phyloP scores from a whole-genome alignment of 2,888 invertebrate species.

The Gari tellinella region DNA sequence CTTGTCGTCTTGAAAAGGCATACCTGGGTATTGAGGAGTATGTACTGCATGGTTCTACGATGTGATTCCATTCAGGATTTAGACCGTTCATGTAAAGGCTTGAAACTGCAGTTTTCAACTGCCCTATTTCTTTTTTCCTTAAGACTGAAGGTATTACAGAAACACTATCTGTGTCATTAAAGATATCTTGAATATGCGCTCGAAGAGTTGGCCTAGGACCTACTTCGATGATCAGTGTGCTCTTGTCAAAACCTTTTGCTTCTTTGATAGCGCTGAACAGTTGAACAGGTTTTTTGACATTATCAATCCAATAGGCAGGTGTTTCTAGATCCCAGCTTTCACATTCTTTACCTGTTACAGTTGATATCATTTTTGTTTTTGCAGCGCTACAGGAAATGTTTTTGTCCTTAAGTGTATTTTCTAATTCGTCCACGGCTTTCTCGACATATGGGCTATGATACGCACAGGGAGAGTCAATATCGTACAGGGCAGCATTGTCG shows the following conservation, averaged over 20 bases:
- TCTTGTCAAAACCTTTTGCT: constrained; percentile 17
- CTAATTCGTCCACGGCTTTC: too few species aligned
- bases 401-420: too few species aligned
- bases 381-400: too few species aligned
- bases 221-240: constrained; percentile 54
- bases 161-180: constrained; percentile 15
- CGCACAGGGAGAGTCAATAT: too few species aligned
- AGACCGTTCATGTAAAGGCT: constrained; percentile 39
- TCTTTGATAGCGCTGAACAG: constrained; percentile 53
- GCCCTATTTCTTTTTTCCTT: constrained; percentile 34
- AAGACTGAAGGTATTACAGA: constrained; percentile 34
- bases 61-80: constrained; percentile 37
- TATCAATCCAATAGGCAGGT: constrained; percentile 62
- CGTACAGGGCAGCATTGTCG: too few species aligned
- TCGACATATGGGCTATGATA: too few species aligned
- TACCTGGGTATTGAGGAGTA: constrained; percentile 54
- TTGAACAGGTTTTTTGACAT: constrained; percentile 59
- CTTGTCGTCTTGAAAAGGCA: constrained; percentile 13
- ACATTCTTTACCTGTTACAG: neutral
- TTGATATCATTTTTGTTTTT: too few species aligned
- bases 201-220: constrained; percentile 47
- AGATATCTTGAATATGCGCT: constrained; percentile 25
- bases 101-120: constrained; percentile 26
- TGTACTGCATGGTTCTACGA: constrained; percentile 9
- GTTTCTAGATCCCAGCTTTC: constrained; percentile 18